Conservation (phyloP, 2,797 vertebrate species). For the Myotis vivesi region DNA sequence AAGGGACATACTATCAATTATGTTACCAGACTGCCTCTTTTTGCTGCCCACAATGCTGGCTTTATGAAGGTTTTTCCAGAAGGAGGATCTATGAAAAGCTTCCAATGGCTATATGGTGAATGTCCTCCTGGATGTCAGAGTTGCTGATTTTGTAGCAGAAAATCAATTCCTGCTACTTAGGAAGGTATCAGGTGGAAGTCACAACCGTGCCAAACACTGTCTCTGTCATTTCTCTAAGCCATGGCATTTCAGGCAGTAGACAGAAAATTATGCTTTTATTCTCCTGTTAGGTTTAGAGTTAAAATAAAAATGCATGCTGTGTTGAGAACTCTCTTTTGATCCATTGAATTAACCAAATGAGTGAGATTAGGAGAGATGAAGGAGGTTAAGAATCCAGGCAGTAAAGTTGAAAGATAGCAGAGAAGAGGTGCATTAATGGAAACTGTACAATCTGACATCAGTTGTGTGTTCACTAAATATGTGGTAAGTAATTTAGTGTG, state of each 20-base stretch:
- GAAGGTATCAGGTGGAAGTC: neutral
- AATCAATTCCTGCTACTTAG: neutral
- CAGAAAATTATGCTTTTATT: neutral
- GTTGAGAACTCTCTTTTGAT: neutral
- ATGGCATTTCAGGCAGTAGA: neutral
- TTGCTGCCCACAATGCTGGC: neutral
- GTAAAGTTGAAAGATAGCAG: neutral
- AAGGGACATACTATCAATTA: neutral
- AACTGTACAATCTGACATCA: neutral
- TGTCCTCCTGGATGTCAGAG: neutral
- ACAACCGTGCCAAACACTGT: neutral
- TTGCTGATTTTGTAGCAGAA: neutral
- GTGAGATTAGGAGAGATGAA: neutral
- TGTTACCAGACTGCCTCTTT: neutral
- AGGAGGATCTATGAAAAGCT: neutral
- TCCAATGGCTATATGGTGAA: neutral
- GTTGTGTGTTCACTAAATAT: constrained; percentile 26
- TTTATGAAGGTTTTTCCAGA: constrained; percentile 7
- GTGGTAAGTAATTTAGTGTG: constrained; percentile 8
- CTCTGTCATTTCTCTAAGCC: neutral
- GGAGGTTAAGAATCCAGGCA: neutral
- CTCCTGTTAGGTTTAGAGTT: neutral
- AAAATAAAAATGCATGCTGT: neutral
- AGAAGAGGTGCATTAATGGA: neutral
- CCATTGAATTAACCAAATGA: neutral